Base-by-base conservation (phyloP, 2,888 invertebrate genomes). In the Stenoptilia bipunctidactyla region DNA sequence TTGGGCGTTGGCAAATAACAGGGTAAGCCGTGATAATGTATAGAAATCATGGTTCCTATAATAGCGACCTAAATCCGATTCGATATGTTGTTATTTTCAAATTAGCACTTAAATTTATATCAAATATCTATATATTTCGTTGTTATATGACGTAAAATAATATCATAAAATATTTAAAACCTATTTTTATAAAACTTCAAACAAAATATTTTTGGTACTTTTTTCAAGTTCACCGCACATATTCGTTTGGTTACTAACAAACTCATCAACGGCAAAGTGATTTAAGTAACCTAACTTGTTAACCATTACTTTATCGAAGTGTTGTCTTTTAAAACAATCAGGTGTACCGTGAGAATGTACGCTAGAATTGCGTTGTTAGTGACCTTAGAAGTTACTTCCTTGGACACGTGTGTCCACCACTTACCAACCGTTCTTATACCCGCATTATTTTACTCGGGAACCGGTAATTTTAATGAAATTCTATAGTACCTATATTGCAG, bases 381-480 rank as follows among this genome's bases (percentile, higher is more conserved):
- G 75, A 61, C 55, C 54, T 57, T 54, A 68, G 69, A 61, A 66
- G 64, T 56, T 55, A 63, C 56, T 65, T 65, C 67, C 66, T 67
- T 53, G 61, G 69, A 66, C 77, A 76, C 75, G 73, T 74, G 75
- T 69, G 66, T 48, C 54, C 50, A 53, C 54, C 61, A 55, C 60
- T 61, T 53, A 62, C 68, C 52, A 70, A 67, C 70, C 67, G 70
- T 64, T 59, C 59, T 51, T 55, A 58, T 61, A 66, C 77, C 77
- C 77, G 77, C 76, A 79, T 77, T 69, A 71, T 66, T 74, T 71
- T 63, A 65, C 64, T 54, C 55, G 46, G 63, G 65, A 72, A 76
- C 76, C 76, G 74, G 76, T 74, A 68, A 65, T 64, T 66, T 70
- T 77, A 76, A 77, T 77, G 75, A 67, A 72, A 77, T 79, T 74